Percentiles rank a stretch among this genome's conserved stretches.
Conservation (phyloP, 2,113 vertebrate species). For the Paramormyrops kingsleyae region DNA sequence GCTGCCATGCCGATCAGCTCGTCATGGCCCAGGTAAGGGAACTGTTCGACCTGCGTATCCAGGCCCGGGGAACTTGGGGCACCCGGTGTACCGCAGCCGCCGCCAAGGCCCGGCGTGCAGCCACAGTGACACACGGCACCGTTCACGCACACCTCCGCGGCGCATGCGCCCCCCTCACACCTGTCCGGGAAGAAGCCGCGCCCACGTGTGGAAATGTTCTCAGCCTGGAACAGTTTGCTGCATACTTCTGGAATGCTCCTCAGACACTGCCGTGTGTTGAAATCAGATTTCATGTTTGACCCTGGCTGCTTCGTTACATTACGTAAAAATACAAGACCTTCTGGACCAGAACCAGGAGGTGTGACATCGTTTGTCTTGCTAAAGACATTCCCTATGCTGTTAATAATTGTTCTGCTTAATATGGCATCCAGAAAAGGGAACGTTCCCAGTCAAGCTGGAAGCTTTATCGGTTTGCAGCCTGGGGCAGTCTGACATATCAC, state of each 20-base stretch:
- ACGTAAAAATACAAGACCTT: not conserved
- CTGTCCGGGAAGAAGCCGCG: conserved; percentile 46
- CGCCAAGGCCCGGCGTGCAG: conserved; percentile 76
- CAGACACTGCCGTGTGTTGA: not conserved
- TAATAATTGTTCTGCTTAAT: not conserved
- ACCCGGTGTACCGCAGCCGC: conserved; percentile 71
- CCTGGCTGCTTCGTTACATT: not conserved
- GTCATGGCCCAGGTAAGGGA: conserved; percentile 83
- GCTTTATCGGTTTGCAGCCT: not conserved
- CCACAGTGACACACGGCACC: conserved; percentile 82
- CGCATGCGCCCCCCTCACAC: conserved; percentile 85
- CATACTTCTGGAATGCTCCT: not conserved
- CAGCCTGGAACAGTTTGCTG: not conserved
- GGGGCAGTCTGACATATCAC: not conserved
- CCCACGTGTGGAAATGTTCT: not conserved
- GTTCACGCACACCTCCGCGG: conserved; percentile 73
- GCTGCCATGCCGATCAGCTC: conserved; percentile 88
- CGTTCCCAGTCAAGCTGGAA: not conserved
- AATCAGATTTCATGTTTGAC: not conserved
- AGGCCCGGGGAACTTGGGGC: conserved; percentile 55
- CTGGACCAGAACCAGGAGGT: not conserved
- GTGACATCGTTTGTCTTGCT: not conserved
- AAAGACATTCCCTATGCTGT: not conserved
- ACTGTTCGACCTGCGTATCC: conserved; percentile 73
- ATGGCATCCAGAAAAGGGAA: not conserved